Percentiles rank a stretch among this genome's conserved stretches.
phyloP scores from a whole-genome alignment of 1,140 invertebrate species.

The Pseudomyrmex sp. region DNA sequence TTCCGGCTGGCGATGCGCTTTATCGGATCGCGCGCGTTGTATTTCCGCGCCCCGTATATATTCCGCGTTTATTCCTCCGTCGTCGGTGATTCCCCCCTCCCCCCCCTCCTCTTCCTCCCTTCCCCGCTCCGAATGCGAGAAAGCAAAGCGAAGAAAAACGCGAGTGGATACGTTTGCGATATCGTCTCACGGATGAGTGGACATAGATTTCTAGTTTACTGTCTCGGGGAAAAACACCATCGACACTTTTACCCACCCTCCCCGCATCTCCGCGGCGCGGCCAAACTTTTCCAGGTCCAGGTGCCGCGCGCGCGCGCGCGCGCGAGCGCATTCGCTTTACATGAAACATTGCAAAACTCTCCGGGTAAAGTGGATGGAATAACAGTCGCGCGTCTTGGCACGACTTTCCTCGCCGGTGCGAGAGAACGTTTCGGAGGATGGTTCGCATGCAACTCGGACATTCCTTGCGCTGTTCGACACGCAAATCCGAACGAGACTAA shows the following conservation, averaged over 20 bases:
- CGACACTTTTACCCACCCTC: constrained; percentile 14
- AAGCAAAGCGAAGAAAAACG: constrained; percentile 31
- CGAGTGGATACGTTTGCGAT: constrained; percentile 54
- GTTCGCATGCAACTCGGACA: background rate
- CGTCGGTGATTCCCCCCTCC: constrained; percentile 33
- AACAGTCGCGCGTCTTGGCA: constrained; percentile 27
- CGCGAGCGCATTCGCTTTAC: constrained; percentile 13
- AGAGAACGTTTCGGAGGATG: constrained; percentile 17
- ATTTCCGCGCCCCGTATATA: constrained; percentile 13
- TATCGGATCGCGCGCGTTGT: constrained; percentile 27
- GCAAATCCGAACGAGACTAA: constrained; percentile 18
- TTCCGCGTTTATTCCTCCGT: constrained; percentile 17
- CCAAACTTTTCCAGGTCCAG: constrained; percentile 47
- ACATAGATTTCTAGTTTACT: constrained; percentile 68
- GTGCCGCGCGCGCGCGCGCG: too few species aligned
- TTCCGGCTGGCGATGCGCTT: constrained; percentile 32
- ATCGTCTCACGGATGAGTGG: constrained; percentile 67
- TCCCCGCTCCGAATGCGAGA: background rate
- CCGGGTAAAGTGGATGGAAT: constrained; percentile 37
- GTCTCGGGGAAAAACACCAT: constrained; percentile 43
- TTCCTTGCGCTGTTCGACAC: background rate
- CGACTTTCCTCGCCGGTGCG: constrained; percentile 7
- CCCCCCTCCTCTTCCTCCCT: background rate
- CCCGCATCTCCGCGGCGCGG: background rate
- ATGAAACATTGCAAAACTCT: constrained; percentile 50